phyloP scores from a whole-genome alignment of 2,113 vertebrate species.

The Onychostruthus taczanowskii region DNA sequence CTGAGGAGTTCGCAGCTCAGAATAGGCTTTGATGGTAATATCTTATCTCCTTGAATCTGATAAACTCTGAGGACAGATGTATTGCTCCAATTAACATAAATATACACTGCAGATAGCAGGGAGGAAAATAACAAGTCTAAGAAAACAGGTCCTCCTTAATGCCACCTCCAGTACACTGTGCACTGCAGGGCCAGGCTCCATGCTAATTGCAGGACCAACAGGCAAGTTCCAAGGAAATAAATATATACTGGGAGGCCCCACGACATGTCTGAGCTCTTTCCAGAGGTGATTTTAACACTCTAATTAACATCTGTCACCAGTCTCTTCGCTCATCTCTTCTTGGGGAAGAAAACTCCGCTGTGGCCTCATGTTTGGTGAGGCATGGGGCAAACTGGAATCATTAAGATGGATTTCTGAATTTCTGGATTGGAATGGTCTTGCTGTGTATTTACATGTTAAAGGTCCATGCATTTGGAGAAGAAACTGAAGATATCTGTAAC shows the following conservation, averaged over 20 bases:
- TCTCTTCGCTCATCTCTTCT: not conserved
- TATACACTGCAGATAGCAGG: constrained; percentile 9
- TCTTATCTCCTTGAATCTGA: constrained; percentile 51
- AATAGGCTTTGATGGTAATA: constrained; percentile 43
- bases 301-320: constrained; percentile 25
- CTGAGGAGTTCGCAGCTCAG: constrained; percentile 10
- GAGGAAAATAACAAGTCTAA: not conserved
- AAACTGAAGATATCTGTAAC: not conserved
- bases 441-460: not conserved
- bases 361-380: not conserved
- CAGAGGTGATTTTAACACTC: not conserved
- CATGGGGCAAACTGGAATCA: not conserved
- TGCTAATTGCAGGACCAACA: not conserved
- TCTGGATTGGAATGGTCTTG: not conserved
- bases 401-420: not conserved
- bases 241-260: not conserved
- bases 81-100: constrained; percentile 59
- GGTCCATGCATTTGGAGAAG: not conserved
- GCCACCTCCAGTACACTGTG: not conserved
- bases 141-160: constrained; percentile 16
- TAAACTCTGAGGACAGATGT: constrained; percentile 65
- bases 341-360: not conserved
- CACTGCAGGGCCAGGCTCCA: not conserved
- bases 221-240: not conserved
- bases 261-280: not conserved